These are phyloP conservation scores for Parotocinclus haroldoi DNA, from an alignment of 2,797 vertebrate species.

Conservation along the genomic window DNA sequence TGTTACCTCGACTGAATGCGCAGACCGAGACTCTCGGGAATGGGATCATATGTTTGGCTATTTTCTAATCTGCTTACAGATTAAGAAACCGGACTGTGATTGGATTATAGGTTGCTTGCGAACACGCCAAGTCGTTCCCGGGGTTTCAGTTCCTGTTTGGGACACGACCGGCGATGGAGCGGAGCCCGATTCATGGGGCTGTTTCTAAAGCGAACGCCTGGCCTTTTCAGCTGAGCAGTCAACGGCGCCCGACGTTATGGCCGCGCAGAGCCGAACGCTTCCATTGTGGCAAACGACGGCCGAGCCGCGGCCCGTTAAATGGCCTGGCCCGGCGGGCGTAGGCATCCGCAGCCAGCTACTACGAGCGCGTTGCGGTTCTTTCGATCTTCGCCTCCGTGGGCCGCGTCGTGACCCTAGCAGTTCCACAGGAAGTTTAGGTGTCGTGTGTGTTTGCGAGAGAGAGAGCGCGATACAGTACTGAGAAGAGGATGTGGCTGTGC, in stretches of 20 bases:
- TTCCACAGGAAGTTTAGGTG: constrained; percentile 38
- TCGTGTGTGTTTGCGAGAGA: constrained; percentile 23
- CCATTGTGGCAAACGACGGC: not conserved
- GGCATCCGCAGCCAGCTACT: constrained; percentile 37
- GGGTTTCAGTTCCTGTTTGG: too few species aligned
- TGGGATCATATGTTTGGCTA: too few species aligned
- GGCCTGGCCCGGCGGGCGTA: too few species aligned
- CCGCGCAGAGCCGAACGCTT: not conserved
- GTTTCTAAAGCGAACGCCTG: not conserved
- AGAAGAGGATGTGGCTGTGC: constrained; percentile 48
- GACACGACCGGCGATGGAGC: not conserved
- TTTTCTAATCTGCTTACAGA: too few species aligned
- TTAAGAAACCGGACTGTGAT: too few species aligned
- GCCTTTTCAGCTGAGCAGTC: not conserved
- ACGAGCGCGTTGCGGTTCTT: constrained; percentile 43
- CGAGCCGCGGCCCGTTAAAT: not conserved
- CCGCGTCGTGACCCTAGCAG: constrained; percentile 46
- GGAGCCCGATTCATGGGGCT: not conserved
- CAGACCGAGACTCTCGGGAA: too few species aligned
- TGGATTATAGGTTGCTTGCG: too few species aligned
- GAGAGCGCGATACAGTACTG: constrained; percentile 41
- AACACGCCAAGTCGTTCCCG: too few species aligned
- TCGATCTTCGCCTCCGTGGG: constrained; percentile 38
- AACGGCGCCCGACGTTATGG: not conserved
- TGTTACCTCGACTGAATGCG: too few species aligned